Conservation (phyloP, 1,140 invertebrate genomes). For the Telenomus remus region DNA sequence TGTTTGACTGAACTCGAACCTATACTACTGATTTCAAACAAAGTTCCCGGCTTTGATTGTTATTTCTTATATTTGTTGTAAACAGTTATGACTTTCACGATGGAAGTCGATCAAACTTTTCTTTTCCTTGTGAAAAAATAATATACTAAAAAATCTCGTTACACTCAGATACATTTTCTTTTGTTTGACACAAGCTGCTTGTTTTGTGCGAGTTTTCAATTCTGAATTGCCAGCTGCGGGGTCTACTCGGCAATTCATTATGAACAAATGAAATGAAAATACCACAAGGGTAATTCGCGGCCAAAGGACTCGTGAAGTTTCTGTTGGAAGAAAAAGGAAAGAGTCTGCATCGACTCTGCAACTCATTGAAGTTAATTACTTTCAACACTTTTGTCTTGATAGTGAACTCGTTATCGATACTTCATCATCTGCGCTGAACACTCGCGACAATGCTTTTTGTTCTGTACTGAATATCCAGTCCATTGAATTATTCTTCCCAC, state of each 20-base stretch:
- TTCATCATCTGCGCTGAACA: slow-evolving; percentile 7
- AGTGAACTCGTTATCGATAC: slow-evolving; percentile 11
- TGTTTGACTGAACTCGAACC: too few relatives aligned
- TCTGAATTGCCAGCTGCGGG: slow-evolving; percentile 5
- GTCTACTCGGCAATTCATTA: slow-evolving; percentile 22
- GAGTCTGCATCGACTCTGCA: not conserved
- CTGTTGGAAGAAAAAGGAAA: slow-evolving; percentile 1
- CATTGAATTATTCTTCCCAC: too few relatives aligned
- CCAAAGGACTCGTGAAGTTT: not conserved
- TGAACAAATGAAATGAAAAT: slow-evolving; percentile 48
- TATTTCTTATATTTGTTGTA: too few relatives aligned
- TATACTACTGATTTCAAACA: too few relatives aligned
- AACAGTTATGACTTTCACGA: too few relatives aligned
- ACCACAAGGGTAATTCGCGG: slow-evolving; percentile 10
- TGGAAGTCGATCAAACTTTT: too few relatives aligned
- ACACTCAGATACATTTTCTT: slow-evolving; percentile 14
- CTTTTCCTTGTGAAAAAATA: too few relatives aligned
- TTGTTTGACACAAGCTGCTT: slow-evolving; percentile 22
- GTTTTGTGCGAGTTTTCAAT: slow-evolving; percentile 28
- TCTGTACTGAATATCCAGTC: too few relatives aligned
- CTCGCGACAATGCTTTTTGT: not conserved
- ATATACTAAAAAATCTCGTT: not conserved
- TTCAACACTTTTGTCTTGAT: slow-evolving; percentile 8
- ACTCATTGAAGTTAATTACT: slow-evolving; percentile 10
- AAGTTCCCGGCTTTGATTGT: too few relatives aligned